phyloP scores from a whole-genome alignment of 2,797 vertebrate species.

The Takifugu rubripes region DNA sequence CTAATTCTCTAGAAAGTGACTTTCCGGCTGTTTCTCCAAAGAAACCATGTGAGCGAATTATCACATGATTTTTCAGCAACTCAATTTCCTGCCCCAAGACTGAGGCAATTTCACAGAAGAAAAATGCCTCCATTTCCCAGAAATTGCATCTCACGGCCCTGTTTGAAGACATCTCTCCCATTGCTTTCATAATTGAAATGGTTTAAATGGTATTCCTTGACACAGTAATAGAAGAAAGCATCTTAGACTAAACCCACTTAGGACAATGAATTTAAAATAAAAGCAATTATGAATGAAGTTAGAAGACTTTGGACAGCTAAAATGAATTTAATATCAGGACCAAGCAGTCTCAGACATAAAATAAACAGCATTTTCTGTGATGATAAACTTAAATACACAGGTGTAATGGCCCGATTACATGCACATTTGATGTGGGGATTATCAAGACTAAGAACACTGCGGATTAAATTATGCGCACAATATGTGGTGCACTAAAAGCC shows the following conservation, averaged over 20 bases:
- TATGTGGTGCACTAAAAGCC: conserved; percentile 44
- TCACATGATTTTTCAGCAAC: conserved; percentile 60
- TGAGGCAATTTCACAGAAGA: conserved; percentile 61
- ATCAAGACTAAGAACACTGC: conserved; percentile 40
- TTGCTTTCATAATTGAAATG: conserved; percentile 65
- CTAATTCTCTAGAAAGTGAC: conserved; percentile 67
- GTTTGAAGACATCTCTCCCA: conserved; percentile 44
- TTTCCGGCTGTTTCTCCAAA: conserved; percentile 53
- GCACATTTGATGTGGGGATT: conserved; percentile 47
- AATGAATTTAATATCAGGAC: conserved; percentile 29
- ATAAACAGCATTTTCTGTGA: conserved; percentile 26
- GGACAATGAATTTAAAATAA: conserved; percentile 32
- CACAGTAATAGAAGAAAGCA: conserved; percentile 55
- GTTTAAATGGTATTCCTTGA: conserved; percentile 60
- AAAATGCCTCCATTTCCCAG: conserved; percentile 49
- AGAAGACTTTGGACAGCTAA: conserved; percentile 16
- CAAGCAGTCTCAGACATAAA: conserved; percentile 25
- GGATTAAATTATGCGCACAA: conserved; percentile 57
- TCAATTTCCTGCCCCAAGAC: conserved; percentile 66
- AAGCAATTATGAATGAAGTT: conserved; percentile 45
- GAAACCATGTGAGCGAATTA: conserved; percentile 54
- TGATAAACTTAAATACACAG: conserved; percentile 40
- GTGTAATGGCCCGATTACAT: conserved; percentile 51
- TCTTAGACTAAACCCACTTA: conserved; percentile 45
- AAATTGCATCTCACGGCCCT: conserved; percentile 61